Percentiles rank a stretch among this genome's conserved stretches.
phyloP scores from a whole-genome alignment of 1,140 invertebrate genomes.

The Hormaphis cornu region DNA sequence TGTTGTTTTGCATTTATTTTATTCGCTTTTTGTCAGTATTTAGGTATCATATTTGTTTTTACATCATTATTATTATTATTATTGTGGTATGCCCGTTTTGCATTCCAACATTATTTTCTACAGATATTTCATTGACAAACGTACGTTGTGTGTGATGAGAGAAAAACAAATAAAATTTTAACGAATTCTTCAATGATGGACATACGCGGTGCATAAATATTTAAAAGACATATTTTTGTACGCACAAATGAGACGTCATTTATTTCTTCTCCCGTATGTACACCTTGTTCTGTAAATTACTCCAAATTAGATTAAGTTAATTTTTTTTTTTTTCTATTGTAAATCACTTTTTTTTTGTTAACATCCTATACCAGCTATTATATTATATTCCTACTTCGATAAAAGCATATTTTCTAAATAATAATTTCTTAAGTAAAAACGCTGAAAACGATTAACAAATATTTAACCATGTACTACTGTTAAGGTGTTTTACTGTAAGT shows the following conservation, averaged over 20 bases:
- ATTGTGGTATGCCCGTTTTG: slow-evolving; percentile 18
- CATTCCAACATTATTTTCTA: slow-evolving; percentile 8
- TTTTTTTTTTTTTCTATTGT: background rate
- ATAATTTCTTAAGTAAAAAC: slow-evolving; percentile 5
- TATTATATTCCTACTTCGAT: background rate
- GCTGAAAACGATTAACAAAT: slow-evolving; percentile 25
- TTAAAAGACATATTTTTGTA: slow-evolving; percentile 30
- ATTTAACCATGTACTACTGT: slow-evolving; percentile 9
- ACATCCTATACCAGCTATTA: background rate
- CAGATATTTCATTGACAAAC: background rate
- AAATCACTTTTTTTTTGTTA: slow-evolving; percentile 10
- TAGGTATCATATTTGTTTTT: too few relatives aligned
- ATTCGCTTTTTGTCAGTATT: slow-evolving; percentile 9
- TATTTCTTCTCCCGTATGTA: background rate
- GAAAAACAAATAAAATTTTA: background rate
- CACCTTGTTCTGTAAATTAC: slow-evolving; percentile 10
- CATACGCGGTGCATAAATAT: background rate
- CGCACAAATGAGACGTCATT: background rate
- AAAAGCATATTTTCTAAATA: slow-evolving; percentile 7
- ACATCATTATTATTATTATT: background rate
- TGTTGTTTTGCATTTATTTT: slow-evolving; percentile 5
- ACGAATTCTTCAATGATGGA: slow-evolving; percentile 8
- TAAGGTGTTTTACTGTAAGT: slow-evolving; percentile 26
- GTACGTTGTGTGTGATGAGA: background rate
- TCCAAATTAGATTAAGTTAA: background rate